Evolutionary conservation across 2,888 invertebrate genomes (phyloP).

Genomic region (Ectemnius cavifrons): DNA sequence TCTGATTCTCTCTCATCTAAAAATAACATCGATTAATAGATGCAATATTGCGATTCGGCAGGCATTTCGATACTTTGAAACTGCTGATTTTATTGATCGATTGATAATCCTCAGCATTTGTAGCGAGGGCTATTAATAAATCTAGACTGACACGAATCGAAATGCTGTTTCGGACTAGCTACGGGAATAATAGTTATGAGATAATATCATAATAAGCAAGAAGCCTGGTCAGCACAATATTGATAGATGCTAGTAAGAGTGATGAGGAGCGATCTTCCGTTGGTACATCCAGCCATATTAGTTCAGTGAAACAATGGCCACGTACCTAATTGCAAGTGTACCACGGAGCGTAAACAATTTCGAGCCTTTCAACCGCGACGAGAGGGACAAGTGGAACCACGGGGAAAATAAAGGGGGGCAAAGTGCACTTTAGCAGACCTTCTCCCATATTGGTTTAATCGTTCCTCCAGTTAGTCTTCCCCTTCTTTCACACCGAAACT

Average conservation of each 20-base stretch:
- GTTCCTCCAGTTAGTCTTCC: slow-evolving; percentile 51
- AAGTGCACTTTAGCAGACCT: slow-evolving; percentile 34
- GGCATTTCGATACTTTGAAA: slow-evolving; percentile 24
- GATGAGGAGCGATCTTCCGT: neutral
- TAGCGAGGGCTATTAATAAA: neutral
- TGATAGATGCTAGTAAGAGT: neutral
- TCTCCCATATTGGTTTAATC: slow-evolving; percentile 62
- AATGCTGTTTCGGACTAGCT: neutral
- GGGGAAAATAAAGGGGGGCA: slow-evolving; percentile 41
- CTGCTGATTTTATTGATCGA: slow-evolving; percentile 37
- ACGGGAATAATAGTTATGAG: neutral
- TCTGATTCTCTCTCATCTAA: slow-evolving; percentile 16
- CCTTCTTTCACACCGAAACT: slow-evolving; percentile 33
- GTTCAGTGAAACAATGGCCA: neutral
- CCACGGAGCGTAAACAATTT: slow-evolving; percentile 31
- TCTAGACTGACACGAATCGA: neutral
- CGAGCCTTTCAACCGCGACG: slow-evolving; percentile 16
- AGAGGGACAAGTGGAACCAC: slow-evolving; percentile 29
- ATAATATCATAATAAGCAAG: no score
- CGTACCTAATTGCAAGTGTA: slow-evolving; percentile 7
- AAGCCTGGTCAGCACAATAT: neutral
- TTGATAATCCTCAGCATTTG: slow-evolving; percentile 33
- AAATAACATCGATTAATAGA: no score
- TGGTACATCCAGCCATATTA: neutral
- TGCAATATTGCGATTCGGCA: neutral